Conservation (phyloP, 2,113 vertebrate species). For the Halichoerus grypus region DNA sequence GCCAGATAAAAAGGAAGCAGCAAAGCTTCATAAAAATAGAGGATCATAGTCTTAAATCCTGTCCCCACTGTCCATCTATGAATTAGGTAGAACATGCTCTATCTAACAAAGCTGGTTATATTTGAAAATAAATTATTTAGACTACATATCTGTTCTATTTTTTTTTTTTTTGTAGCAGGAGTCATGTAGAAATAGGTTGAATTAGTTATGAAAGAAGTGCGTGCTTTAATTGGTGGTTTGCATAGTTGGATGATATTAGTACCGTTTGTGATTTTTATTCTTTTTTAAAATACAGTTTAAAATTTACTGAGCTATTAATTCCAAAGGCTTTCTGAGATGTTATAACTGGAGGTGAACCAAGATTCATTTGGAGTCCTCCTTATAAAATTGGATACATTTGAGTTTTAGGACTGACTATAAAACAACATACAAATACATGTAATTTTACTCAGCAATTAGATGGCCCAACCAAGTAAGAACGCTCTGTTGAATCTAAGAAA, state of each 20-base stretch:
- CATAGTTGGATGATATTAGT: background rate
- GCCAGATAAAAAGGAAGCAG: background rate
- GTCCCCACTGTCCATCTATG: background rate
- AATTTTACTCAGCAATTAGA: background rate
- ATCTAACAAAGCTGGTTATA: background rate
- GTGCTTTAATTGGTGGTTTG: background rate
- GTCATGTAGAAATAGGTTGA: background rate
- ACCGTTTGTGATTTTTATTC: background rate
- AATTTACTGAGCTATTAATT: background rate
- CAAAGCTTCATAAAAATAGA: background rate
- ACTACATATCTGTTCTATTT: background rate
- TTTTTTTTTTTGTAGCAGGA: background rate
- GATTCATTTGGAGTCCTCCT: background rate
- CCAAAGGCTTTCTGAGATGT: background rate
- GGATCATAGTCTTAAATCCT: background rate
- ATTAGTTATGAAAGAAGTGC: background rate
- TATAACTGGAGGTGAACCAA: background rate
- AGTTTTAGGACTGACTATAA: background rate
- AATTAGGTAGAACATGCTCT: background rate
- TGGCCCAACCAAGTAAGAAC: background rate
- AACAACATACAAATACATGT: background rate
- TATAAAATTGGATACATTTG: background rate
- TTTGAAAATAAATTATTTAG: background rate
- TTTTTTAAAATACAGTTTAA: constrained; percentile 20
- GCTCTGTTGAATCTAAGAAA: background rate